phyloP scores from a whole-genome alignment of 2,113 vertebrate species.

The Vidua chalybeata region DNA sequence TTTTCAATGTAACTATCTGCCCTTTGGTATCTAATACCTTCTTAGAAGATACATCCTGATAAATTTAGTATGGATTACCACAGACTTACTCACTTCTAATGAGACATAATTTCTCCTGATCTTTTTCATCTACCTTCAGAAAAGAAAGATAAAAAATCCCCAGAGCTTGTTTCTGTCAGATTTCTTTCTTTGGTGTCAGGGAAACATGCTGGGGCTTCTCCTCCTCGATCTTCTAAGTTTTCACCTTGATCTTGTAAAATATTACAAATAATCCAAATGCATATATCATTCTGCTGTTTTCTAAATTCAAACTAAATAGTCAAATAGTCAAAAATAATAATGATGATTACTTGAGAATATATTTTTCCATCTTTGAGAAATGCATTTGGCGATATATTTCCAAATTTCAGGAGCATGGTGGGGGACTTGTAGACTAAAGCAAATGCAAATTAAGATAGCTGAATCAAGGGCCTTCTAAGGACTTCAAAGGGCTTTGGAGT shows the following conservation, averaged over 20 bases:
- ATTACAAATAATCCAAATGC: slow-evolving; percentile 65
- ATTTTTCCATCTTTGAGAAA: background rate
- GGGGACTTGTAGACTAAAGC: slow-evolving; percentile 36
- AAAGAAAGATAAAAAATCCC: slow-evolving; percentile 52
- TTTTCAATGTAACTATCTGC: background rate
- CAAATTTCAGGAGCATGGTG: background rate
- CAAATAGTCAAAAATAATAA: slow-evolving; percentile 31
- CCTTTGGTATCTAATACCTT: slow-evolving; percentile 45
- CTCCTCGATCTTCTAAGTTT: slow-evolving; percentile 44
- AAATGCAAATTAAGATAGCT: slow-evolving; percentile 41
- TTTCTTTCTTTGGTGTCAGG: slow-evolving; percentile 57
- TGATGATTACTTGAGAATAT: background rate
- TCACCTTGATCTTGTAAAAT: slow-evolving; percentile 69
- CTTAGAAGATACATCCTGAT: slow-evolving; percentile 30
- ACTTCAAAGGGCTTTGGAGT: slow-evolving; percentile 52
- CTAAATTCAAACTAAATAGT: slow-evolving; percentile 50
- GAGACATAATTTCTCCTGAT: slow-evolving; percentile 62
- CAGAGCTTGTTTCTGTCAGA: slow-evolving; percentile 62
- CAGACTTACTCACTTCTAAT: slow-evolving; percentile 72
- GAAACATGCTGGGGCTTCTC: slow-evolving; percentile 63
- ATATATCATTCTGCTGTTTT: slow-evolving; percentile 35
- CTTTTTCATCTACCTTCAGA: slow-evolving; percentile 75
- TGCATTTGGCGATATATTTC: background rate
- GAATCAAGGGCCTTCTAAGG: slow-evolving; percentile 46
- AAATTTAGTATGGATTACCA: slow-evolving; percentile 60